Conservation (phyloP, 1,140 invertebrate species). For the Monomorium pharaonis region DNA sequence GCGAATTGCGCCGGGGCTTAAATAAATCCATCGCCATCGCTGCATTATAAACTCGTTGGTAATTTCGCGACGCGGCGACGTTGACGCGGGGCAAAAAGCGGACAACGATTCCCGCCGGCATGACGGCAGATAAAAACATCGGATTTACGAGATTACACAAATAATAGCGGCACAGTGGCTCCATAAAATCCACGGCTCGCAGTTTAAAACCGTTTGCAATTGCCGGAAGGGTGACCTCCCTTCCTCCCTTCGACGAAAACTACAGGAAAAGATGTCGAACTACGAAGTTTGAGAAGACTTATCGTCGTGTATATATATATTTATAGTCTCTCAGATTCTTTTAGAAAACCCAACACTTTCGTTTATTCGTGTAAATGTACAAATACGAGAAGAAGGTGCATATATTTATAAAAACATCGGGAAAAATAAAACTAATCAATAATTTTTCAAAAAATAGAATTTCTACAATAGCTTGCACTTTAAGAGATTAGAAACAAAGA, state of each 20-base stretch:
- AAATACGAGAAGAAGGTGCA: background rate
- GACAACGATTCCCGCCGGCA: conserved; percentile 2
- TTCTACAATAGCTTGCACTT: background rate
- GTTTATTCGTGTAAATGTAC: background rate
- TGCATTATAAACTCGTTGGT: conserved; percentile 30
- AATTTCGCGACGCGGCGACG: conserved; percentile 15
- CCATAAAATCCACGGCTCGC: conserved; percentile 21
- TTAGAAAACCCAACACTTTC: background rate
- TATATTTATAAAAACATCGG: background rate
- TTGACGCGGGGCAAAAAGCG: conserved; percentile 13
- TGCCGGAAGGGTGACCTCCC: background rate
- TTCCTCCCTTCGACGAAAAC: background rate
- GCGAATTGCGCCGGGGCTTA: background rate
- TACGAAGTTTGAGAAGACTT: background rate
- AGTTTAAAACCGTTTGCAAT: conserved; percentile 15
- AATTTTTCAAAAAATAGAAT: background rate
- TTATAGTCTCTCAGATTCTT: background rate
- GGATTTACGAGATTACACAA: conserved; percentile 45
- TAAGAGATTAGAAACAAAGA: background rate
- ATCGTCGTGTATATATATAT: background rate
- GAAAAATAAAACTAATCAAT: background rate
- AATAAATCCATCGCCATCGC: conserved; percentile 25
- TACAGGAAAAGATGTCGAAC: background rate
- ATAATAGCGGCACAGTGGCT: conserved; percentile 22
- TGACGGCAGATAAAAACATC: conserved; percentile 24